Conservation (phyloP, 2,888 invertebrate species). For the Pomacea canaliculata region DNA sequence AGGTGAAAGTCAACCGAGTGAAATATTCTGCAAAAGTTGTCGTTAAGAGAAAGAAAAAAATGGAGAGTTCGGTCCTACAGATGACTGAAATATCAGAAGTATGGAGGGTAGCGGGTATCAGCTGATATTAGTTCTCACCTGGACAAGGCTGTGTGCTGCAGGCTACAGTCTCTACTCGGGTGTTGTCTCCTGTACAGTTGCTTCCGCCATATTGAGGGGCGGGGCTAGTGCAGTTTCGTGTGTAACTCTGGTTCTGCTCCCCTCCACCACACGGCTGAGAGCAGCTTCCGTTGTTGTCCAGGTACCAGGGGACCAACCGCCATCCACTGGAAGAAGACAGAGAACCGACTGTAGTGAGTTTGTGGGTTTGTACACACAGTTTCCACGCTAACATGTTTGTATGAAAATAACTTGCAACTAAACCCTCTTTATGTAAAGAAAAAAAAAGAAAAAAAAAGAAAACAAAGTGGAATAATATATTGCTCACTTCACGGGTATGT, state of each 20-base stretch:
- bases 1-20: no score
- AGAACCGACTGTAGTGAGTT: not conserved
- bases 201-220: conserved; percentile 26
- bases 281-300: conserved; percentile 21
- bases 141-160: conserved; percentile 31
- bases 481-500: no score
- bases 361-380: not conserved
- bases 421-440: no score
- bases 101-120: no score
- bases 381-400: no score
- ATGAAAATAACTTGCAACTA: no score
- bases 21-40: no score
- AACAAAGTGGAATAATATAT: no score
- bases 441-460: no score
- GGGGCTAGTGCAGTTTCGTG: conserved; percentile 27
- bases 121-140: conserved; percentile 22
- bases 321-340: conserved; percentile 25
- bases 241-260: conserved; percentile 2
- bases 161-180: not conserved
- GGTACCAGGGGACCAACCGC: conserved; percentile 26
- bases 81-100: no score
- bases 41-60: no score
- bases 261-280: conserved; percentile 29
- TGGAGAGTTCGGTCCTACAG: no score
- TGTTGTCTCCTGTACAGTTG: conserved; percentile 22